Evolutionary conservation across 1,140 invertebrate genomes (phyloP), one percentile per base, ranked within the genome.

Genomic region (Chrysomallon squamiferum): DNA sequence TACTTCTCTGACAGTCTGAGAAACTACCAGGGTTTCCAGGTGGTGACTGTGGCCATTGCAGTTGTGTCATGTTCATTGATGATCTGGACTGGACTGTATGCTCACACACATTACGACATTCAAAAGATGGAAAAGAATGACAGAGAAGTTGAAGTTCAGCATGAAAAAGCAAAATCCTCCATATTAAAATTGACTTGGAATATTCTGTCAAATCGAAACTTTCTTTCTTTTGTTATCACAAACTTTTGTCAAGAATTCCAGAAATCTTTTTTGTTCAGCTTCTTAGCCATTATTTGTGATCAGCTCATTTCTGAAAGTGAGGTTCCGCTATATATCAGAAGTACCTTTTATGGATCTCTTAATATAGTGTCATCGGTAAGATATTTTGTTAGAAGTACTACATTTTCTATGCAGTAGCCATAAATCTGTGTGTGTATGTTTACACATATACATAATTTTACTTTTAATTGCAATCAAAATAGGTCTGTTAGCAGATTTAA

Each of bases 1-100:
- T 73, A 61, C 62, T 52, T 70, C 18, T 81, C 77, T n/a, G 62
- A 69, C 43, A 78, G 74, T 71, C 43, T 79, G 47, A 61, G 81
- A 56, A 70, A 85, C 62, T 85, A 78, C 68, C 25, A n/a, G 13
- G 65, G 59, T 20, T 86, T 86, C 63, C 84, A 85, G 62, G 30
- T 68, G 0, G 72, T 73, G 13, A 62, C 68, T 22, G 54, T 84
- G 13, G 45, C 68, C 0, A 58, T 86, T 18, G 78, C 80, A 20
- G 22, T 79, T n/a, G 35, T 79, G 3, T 72, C 74, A 13, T 73
- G 64, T 54, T 13, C 72, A n/a, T 74, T 81, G n/a, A 73, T 84
- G 57, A 41, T 65, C 20, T 80, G 76, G 47, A 71, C 78, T 47
- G 81, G 79, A 18, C 56, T 68, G 25, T 59, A 83, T 66, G 75